These are phyloP conservation scores for Trematocara unimaculatum DNA, from an alignment of 2,113 vertebrate species.

Conservation along the genomic window DNA sequence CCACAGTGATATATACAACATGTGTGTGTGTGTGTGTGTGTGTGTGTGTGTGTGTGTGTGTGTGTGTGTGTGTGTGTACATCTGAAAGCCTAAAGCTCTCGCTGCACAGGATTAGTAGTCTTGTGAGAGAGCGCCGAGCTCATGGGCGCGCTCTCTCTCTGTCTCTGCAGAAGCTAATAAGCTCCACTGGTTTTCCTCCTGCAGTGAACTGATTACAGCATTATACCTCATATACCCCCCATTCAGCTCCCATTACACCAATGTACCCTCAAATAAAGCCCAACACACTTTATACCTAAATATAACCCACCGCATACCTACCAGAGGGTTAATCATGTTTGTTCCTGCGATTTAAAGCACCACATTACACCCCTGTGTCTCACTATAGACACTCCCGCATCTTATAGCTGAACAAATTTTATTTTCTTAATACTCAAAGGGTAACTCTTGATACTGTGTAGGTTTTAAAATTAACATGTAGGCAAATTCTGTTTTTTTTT, in stretches of 20 bases:
- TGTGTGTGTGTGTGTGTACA: neutral
- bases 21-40: neutral
- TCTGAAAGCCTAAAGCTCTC: constrained; percentile 23
- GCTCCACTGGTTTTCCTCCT: constrained; percentile 33
- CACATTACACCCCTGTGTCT: neutral
- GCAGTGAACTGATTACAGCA: constrained; percentile 42
- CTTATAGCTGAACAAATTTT: neutral
- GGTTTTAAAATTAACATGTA: neutral
- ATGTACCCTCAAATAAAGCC: neutral
- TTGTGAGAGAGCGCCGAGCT: neutral
- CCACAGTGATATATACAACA: too few species aligned
- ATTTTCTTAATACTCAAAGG: neutral
- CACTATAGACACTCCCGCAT: neutral
- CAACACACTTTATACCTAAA: neutral
- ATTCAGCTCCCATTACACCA: constrained; percentile 17
- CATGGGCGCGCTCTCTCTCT: neutral
- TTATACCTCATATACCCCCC: constrained; percentile 8
- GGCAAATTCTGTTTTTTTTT: neutral
- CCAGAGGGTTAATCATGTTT: neutral
- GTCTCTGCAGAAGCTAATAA: constrained; percentile 41
- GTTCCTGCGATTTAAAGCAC: neutral
- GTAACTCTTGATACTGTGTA: neutral
- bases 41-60: neutral
- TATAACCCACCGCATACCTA: neutral
- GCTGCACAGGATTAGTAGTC: constrained; percentile 35